Conservation (phyloP, 2,113 vertebrate genomes). For the Salvelinus sp. region DNA sequence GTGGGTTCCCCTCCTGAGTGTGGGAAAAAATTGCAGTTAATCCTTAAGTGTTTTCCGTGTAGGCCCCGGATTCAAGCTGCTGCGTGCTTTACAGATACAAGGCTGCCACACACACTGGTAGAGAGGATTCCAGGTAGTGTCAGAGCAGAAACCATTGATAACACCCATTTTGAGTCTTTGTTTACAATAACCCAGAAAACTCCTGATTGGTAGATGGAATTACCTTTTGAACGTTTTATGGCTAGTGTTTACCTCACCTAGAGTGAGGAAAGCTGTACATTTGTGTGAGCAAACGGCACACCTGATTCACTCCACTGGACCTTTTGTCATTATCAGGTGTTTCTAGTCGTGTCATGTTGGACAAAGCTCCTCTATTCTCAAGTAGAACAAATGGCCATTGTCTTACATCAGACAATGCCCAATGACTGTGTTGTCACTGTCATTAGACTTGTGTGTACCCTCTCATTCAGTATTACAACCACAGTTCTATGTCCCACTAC, state of each 20-base stretch:
- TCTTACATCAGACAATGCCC: background rate
- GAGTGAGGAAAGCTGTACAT: background rate
- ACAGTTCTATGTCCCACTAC: background rate
- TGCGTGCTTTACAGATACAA: conserved; percentile 28
- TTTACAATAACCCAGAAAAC: conserved; percentile 1
- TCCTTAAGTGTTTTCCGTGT: conserved; percentile 2
- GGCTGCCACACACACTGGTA: background rate
- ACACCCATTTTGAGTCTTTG: background rate
- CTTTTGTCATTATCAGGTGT: conserved; percentile 13
- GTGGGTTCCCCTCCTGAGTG: background rate
- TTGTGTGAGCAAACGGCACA: conserved; percentile 10
- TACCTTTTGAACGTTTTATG: conserved; percentile 31
- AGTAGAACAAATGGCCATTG: background rate
- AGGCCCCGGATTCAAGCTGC: conserved; percentile 29
- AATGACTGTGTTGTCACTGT: background rate
- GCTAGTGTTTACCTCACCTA: background rate
- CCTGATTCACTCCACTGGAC: conserved; percentile 16
- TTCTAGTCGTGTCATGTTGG: conserved; percentile 10
- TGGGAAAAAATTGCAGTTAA: background rate
- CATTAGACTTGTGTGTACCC: background rate
- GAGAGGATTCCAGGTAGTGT: background rate
- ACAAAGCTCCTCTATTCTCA: conserved; percentile 7
- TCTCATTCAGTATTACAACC: background rate
- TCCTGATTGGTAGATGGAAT: background rate
- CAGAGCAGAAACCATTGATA: conserved; percentile 23